A percentile compares a stretch with the other conserved stretches of the same genome.
phyloP scores from a whole-genome alignment of 2,113 vertebrate genomes.

The Prinia subflava region DNA sequence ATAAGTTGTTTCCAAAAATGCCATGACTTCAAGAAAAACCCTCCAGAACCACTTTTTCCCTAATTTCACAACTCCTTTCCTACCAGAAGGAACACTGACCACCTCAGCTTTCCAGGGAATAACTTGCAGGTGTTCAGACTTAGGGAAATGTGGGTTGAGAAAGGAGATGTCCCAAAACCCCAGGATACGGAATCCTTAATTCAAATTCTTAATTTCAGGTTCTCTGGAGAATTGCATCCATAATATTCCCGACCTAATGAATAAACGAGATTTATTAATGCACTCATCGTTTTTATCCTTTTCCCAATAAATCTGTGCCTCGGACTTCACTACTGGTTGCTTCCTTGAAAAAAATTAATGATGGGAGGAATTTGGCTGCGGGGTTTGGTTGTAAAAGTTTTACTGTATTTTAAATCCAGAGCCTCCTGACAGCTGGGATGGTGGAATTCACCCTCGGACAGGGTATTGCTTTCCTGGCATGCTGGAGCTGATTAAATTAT shows the following conservation, averaged over 20 bases:
- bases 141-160: neutral
- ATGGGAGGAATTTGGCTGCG: neutral
- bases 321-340: neutral
- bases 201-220: neutral
- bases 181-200: neutral
- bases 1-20: rapidly evolving
- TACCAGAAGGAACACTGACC: neutral
- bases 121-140: neutral
- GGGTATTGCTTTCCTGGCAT: neutral
- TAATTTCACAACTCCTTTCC: neutral
- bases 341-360: neutral
- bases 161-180: neutral
- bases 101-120: neutral
- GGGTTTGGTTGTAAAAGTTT: neutral
- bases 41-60: neutral
- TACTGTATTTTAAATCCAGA: neutral
- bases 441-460: neutral
- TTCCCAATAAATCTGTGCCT: neutral
- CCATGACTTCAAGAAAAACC: neutral
- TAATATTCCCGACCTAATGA: neutral
- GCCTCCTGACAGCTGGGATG: neutral
- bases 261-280: neutral
- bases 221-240: neutral
- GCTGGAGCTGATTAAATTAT: neutral
- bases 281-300: neutral